phyloP scores from a whole-genome alignment of 2,888 invertebrate genomes.

The Caenorhabditis sp. region DNA sequence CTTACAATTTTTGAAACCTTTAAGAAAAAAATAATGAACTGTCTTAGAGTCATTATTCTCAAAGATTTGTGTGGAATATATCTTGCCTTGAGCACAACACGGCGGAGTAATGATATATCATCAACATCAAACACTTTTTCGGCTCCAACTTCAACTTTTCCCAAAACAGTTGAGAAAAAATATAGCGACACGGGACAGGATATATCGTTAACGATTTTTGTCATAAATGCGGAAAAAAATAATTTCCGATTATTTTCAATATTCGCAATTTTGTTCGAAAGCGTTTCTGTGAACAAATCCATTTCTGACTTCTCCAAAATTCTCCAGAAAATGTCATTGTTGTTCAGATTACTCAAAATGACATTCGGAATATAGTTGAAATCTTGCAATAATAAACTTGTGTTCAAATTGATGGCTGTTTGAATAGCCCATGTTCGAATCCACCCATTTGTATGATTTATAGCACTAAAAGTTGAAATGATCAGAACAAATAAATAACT shows the following conservation, averaged over 20 bases:
- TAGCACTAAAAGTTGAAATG: conserved; percentile 24
- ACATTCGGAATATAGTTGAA: conserved; percentile 38
- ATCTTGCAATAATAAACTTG: conserved; percentile 15
- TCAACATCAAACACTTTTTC: conserved; percentile 10
- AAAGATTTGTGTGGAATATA: conserved; percentile 36
- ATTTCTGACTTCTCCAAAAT: conserved; percentile 32
- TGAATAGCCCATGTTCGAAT: conserved; percentile 57
- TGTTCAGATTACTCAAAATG: conserved; percentile 46
- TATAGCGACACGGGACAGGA: conserved; percentile 42
- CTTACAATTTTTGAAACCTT: conserved; percentile 14
- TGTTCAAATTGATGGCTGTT: conserved; percentile 31
- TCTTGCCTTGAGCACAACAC: conserved; percentile 11
- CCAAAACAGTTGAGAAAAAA: conserved; percentile 26
- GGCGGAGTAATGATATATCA: conserved; percentile 18
- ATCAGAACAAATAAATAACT: not conserved
- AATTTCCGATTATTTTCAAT: not conserved
- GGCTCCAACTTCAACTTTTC: not conserved
- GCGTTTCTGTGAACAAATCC: not conserved
- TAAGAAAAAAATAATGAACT: conserved; percentile 21
- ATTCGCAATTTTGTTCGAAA: not conserved
- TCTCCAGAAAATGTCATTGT: conserved; percentile 57
- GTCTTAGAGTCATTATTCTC: conserved; percentile 23
- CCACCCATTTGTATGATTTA: conserved; percentile 59
- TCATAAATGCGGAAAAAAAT: not conserved
- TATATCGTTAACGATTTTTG: conserved; percentile 3